Evolutionary conservation across 2,888 invertebrate species (phyloP).

Genomic region (Meta bourneti): DNA sequence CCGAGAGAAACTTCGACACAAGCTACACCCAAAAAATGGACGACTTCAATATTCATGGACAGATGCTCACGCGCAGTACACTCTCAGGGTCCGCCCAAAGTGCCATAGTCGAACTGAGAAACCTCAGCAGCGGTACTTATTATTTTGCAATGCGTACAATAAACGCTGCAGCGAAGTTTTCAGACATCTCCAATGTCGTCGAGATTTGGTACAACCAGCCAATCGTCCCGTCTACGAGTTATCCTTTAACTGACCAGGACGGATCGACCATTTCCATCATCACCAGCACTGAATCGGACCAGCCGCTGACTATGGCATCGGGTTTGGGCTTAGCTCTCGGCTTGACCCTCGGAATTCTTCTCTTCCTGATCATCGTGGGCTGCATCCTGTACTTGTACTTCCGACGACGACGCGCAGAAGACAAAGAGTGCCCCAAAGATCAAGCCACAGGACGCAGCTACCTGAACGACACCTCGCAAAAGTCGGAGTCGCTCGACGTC

Average conservation of each 20-base stretch:
- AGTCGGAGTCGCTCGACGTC: constrained; percentile 52
- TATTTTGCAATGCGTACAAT: constrained; percentile 48
- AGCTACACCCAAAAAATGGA: constrained; percentile 11
- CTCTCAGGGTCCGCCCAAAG: constrained; percentile 43
- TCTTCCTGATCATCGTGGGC: constrained; percentile 37
- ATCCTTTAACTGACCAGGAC: background rate
- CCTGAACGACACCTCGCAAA: constrained; percentile 3
- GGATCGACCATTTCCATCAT: background rate
- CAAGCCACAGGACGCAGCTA: background rate
- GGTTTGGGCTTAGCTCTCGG: constrained; percentile 41
- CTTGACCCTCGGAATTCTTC: constrained; percentile 20
- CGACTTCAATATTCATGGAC: constrained; percentile 57
- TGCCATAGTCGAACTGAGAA: constrained; percentile 47
- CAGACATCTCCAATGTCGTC: constrained; percentile 62
- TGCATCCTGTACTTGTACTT: constrained; percentile 36
- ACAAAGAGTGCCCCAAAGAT: constrained; percentile 6
- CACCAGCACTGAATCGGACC: background rate
- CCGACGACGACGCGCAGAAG: background rate
- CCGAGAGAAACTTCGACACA: constrained; percentile 37
- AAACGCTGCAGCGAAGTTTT: background rate
- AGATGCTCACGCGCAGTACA: constrained; percentile 15
- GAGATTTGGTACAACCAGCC: constrained; percentile 25
- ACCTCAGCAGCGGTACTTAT: constrained; percentile 47
- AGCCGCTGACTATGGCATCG: background rate
- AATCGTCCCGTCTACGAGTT: background rate